Percentiles rank a stretch among this genome's conserved stretches.
Evolutionary conservation across 2,888 invertebrate species (phyloP).

Genomic region (Drosophila birchii): DNA sequence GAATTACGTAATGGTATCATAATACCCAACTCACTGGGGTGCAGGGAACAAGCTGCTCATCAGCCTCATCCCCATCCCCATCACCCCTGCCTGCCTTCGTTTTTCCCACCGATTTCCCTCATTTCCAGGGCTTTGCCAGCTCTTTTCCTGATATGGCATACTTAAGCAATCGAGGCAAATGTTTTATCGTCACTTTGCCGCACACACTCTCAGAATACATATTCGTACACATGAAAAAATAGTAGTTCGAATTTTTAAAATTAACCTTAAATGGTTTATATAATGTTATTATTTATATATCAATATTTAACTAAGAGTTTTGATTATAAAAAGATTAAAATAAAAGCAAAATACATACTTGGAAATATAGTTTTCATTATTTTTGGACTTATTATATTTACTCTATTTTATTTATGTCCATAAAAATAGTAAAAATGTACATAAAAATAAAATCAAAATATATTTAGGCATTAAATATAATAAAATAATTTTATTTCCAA

Average conservation of each 20-base stretch:
- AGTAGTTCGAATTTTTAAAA: too few relatives aligned
- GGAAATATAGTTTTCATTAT: too few relatives aligned
- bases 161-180: constrained; percentile 76
- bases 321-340: too few relatives aligned
- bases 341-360: too few relatives aligned
- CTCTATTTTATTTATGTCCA: too few relatives aligned
- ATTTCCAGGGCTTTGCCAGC: constrained; percentile 33
- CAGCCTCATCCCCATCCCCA: constrained; percentile 18
- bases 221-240: neutral
- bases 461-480: neutral
- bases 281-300: too few relatives aligned
- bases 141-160: constrained; percentile 63
- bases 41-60: constrained; percentile 47
- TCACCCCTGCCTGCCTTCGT: constrained; percentile 8
- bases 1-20: constrained; percentile 47
- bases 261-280: too few relatives aligned
- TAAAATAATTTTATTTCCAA: neutral
- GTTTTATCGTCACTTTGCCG: constrained; percentile 74
- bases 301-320: too few relatives aligned
- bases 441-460: neutral
- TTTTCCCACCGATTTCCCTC: constrained; percentile 24
- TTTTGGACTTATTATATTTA: too few relatives aligned
- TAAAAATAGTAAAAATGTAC: too few relatives aligned
- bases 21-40: constrained; percentile 47
- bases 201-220: constrained; percentile 32